Conservation (phyloP, 2,797 vertebrate species). For the Manis crassicaudata region DNA sequence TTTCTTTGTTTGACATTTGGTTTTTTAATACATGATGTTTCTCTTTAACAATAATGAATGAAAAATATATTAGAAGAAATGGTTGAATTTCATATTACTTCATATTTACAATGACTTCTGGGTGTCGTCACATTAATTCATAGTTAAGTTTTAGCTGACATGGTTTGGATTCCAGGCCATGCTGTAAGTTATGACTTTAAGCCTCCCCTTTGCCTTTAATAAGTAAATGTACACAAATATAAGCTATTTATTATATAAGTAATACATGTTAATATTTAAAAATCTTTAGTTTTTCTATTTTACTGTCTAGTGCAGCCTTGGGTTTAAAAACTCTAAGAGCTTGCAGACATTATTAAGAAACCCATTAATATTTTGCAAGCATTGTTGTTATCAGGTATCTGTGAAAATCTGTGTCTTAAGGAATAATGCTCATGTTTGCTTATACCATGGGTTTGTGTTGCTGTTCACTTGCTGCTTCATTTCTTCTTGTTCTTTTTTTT, state of each 20-base stretch:
- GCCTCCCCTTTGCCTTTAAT: not conserved
- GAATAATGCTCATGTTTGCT: not conserved
- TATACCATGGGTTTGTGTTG: not conserved
- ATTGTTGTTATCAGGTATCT: not conserved
- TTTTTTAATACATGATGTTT: not conserved
- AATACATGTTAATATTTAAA: not conserved
- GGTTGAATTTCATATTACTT: conserved; percentile 27
- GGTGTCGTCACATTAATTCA: not conserved
- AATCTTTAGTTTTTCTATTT: conserved; percentile 44
- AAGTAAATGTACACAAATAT: conserved; percentile 14
- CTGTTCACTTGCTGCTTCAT: not conserved
- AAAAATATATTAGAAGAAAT: not conserved
- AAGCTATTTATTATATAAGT: not conserved
- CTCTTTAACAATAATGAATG: not conserved
- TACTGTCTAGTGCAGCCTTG: not conserved
- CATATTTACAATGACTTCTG: not conserved
- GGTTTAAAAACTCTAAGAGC: not conserved
- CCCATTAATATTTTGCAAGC: not conserved
- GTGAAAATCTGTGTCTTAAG: not conserved
- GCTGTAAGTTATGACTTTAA: conserved; percentile 36
- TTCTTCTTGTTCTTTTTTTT: not conserved
- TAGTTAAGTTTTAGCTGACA: not conserved
- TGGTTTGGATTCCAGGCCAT: not conserved
- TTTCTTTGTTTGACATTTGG: conserved; percentile 15
- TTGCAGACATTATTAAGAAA: conserved; percentile 25